Evolutionary conservation across 2,113 vertebrate species (phyloP).

Genomic region (Candoia aspera): DNA sequence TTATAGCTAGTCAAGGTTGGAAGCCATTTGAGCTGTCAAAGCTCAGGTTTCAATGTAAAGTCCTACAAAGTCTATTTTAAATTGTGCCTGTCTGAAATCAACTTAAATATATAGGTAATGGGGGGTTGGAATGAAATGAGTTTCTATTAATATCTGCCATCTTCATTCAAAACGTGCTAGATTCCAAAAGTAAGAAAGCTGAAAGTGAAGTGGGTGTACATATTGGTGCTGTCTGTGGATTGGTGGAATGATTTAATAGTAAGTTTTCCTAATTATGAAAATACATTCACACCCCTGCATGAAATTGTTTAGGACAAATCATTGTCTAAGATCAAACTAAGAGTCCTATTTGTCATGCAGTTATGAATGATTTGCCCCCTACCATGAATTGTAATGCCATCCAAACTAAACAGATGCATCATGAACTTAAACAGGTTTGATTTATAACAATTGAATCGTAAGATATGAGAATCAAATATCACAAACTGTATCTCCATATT

Average conservation of each 20-base stretch:
- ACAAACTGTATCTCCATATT: neutral
- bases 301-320: conserved; percentile 7
- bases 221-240: neutral
- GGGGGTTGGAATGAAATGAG: conserved; percentile 8
- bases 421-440: neutral
- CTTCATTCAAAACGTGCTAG: neutral
- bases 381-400: neutral
- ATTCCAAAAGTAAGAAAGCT: neutral
- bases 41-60: neutral
- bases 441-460: neutral
- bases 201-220: conserved; percentile 10
- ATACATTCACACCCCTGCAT: neutral
- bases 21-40: neutral
- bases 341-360: neutral
- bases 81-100: conserved; percentile 18
- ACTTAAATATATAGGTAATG: conserved; percentile 1
- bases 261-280: conserved; percentile 26
- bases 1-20: neutral
- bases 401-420: neutral
- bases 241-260: conserved; percentile 23
- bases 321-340: neutral
- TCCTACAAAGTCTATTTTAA: neutral
- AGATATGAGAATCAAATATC: neutral
- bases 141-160: conserved; percentile 7
- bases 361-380: neutral